These are phyloP conservation scores for Hippopotamus amphibius DNA, from an alignment of 2,113 vertebrate species.

Conservation along the genomic window DNA sequence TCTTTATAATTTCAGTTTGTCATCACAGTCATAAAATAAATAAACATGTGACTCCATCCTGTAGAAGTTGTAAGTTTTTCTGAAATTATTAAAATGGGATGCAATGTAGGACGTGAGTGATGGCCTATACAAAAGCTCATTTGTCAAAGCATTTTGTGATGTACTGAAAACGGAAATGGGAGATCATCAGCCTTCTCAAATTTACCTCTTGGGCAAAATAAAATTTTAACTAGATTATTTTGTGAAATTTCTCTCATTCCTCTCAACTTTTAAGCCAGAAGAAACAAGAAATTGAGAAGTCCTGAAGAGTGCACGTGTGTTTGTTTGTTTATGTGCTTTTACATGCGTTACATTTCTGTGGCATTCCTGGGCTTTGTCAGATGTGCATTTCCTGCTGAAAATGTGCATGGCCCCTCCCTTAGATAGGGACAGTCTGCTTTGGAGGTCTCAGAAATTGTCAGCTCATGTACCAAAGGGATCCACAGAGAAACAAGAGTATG, in stretches of 20 bases:
- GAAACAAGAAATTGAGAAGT: neutral
- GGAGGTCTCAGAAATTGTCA: neutral
- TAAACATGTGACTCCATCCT: neutral
- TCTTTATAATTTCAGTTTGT: neutral
- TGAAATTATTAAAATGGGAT: neutral
- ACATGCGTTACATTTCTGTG: neutral
- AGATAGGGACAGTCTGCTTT: neutral
- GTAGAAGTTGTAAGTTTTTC: neutral
- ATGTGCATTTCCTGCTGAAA: neutral
- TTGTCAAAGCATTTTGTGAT: slow-evolving; percentile 4
- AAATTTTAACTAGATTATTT: neutral
- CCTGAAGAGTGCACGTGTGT: neutral
- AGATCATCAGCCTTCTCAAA: neutral
- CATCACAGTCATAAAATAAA: neutral
- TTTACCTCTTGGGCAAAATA: neutral
- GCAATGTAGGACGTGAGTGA: neutral
- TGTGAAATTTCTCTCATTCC: neutral
- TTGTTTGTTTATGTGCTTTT: neutral
- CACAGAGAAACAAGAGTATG: neutral
- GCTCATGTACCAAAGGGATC: neutral
- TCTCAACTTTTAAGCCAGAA: neutral
- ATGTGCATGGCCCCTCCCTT: neutral
- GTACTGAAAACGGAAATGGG: neutral
- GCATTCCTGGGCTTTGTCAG: neutral
- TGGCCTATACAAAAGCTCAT: neutral